Conservation (phyloP, 2,113 vertebrate genomes). For the Odontophorus gujanensis region DNA sequence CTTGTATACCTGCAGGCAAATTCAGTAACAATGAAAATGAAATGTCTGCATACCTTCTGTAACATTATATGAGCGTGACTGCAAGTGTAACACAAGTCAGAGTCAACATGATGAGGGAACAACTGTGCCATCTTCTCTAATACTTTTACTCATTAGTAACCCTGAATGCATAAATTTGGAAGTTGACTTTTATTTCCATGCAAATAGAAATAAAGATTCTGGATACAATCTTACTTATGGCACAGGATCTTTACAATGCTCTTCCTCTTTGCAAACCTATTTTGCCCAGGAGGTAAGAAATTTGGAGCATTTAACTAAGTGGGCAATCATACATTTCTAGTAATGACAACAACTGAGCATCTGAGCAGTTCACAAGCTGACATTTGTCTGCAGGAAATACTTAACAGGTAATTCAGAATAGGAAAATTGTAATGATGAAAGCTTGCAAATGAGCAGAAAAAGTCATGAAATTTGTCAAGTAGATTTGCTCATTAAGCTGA, state of each 20-base stretch:
- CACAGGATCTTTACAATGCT: background rate
- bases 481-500: background rate
- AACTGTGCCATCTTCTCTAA: background rate
- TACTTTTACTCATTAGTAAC: background rate
- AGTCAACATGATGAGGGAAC: background rate
- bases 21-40: background rate
- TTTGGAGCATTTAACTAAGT: background rate
- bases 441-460: background rate
- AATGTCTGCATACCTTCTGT: background rate
- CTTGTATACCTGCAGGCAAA: background rate
- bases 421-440: background rate
- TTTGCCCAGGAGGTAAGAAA: background rate
- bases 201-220: background rate
- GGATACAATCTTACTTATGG: background rate
- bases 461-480: conserved; percentile 21
- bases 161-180: background rate
- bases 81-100: background rate
- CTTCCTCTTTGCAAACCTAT: background rate
- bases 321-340: background rate
- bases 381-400: conserved; percentile 17
- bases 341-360: background rate
- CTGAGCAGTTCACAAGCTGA: background rate
- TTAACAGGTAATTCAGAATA: background rate
- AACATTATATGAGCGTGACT: background rate
- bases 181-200: background rate